Base-by-base conservation (phyloP, 2,797 vertebrate species). In the Glossophaga mutica region DNA sequence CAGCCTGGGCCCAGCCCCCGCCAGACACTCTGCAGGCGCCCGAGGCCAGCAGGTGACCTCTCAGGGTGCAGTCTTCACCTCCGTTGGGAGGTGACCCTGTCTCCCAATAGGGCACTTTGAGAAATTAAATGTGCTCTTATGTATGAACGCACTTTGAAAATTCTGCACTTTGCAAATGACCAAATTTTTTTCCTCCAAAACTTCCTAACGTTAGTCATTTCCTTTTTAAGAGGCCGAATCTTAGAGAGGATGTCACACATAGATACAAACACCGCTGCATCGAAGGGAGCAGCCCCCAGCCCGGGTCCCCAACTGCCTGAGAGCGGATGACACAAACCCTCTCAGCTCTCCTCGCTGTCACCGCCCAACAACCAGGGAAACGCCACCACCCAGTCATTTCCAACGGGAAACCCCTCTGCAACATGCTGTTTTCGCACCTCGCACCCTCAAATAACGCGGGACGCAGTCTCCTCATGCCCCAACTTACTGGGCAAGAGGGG, bases 371-470 rank as follows among this genome's bases (percentile, higher is more conserved):
- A 9, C 46, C 19, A 39, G 1, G 5, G 44, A 81, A 52, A 65
- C 2, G 32, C 32, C 70, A 62, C 26, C 15, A 34, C 18, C 2
- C 18, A 4, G 24, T 10, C 34, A 1, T 18, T 44, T 2, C 11
- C 12, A 26, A 46, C 10, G 85, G 42, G 5, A 70, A n/a, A 77
- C 67, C 32, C 62, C 70, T 19, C 8, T 9, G 3, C 10, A 11
- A 1, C 22, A 0, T 1, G 2, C 0, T 2, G 2, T 32, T 44
- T 19, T 62, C 85, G 52, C 3, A 9, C 50, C 50, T 21, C 68
- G 29, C 2, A 12, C 67, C 22, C 22, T 37, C 34, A 22, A 22
- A 68, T 14, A 21, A 48, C 0, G 19, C 71, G 29, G 32, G 24
- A 12, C 44, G 46, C 26, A 67, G 46, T 9, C 70, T 67, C 19